Percentiles rank a stretch among this genome's conserved stretches.
phyloP scores from a whole-genome alignment of 2,113 vertebrate species.

The Pseudopodoces humilis region DNA sequence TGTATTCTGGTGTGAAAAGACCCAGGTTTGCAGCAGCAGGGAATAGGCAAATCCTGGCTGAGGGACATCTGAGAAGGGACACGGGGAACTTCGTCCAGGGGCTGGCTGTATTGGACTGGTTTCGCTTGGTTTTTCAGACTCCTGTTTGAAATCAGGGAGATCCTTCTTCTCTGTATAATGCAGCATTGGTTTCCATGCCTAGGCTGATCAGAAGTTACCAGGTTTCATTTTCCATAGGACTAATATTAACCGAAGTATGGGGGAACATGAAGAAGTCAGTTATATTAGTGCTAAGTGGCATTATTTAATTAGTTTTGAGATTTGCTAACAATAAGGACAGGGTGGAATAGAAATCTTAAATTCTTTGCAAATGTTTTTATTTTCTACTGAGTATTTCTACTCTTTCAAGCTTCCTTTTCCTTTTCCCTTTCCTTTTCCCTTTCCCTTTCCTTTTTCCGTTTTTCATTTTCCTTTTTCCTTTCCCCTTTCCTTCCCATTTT shows the following conservation, averaged over 20 bases:
- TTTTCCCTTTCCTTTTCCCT: background rate
- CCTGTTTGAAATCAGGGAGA: background rate
- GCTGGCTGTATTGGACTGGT: background rate
- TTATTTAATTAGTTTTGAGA: background rate
- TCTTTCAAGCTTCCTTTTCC: background rate
- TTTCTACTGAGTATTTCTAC: background rate
- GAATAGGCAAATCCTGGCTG: background rate
- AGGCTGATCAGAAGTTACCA: background rate
- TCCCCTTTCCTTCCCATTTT: background rate
- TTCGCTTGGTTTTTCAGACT: background rate
- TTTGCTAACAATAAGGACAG: background rate
- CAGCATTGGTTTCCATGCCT: background rate
- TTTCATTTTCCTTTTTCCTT: too few relatives aligned
- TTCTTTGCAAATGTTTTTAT: background rate
- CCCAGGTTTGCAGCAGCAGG: background rate
- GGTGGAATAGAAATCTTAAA: background rate
- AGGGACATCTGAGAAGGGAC: background rate
- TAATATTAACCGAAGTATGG: background rate
- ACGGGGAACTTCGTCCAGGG: accelerated
- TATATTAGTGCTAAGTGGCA: background rate
- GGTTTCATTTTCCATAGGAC: background rate
- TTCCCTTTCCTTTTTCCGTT: too few relatives aligned
- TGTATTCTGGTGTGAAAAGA: constrained; percentile 22
- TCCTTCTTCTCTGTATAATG: background rate
- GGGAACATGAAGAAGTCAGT: background rate